These are phyloP conservation scores for Mycetomoellerius zeteki DNA, from an alignment of 1,140 invertebrate species.

Conservation along the genomic window DNA sequence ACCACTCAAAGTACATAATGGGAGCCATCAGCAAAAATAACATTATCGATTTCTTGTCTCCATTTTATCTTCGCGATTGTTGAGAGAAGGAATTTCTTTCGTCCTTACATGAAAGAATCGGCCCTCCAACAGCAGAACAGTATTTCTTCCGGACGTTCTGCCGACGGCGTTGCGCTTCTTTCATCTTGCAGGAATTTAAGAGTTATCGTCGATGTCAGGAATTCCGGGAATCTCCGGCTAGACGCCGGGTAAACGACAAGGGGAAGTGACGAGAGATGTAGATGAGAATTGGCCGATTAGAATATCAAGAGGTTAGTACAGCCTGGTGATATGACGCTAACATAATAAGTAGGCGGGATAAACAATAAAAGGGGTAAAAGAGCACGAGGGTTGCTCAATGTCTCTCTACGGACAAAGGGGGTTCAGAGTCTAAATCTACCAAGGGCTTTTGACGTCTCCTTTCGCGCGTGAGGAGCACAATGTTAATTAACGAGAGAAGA, in stretches of 20 bases:
- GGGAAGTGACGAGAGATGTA: slow-evolving; percentile 44
- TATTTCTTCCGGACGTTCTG: slow-evolving; percentile 67
- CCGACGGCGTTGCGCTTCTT: slow-evolving; percentile 71
- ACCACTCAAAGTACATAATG: slow-evolving; percentile 10
- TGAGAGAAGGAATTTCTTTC: slow-evolving; percentile 67
- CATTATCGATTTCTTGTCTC: slow-evolving; percentile 58
- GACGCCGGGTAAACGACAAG: slow-evolving; percentile 14
- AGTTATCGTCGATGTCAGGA: slow-evolving; percentile 70
- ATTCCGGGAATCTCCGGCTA: slow-evolving; percentile 67
- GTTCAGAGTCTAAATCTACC: slow-evolving; percentile 69
- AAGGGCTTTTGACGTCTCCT: slow-evolving; percentile 82
- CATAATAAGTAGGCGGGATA: slow-evolving; percentile 75
- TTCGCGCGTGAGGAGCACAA: slow-evolving; percentile 73
- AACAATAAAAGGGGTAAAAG: slow-evolving; percentile 77
- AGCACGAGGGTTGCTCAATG: slow-evolving; percentile 37
- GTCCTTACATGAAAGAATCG: slow-evolving; percentile 57
- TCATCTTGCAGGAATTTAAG: slow-evolving; percentile 70
- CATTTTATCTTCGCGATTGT: slow-evolving; percentile 62
- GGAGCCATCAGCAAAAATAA: slow-evolving; percentile 44
- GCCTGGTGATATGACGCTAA: slow-evolving; percentile 54
- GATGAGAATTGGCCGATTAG: slow-evolving; percentile 69
- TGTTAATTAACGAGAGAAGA: slow-evolving; percentile 84
- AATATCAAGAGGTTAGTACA: slow-evolving; percentile 74
- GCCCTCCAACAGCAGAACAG: slow-evolving; percentile 62
- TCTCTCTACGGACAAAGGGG: slow-evolving; percentile 62